Evolutionary conservation across 1,140 invertebrate genomes (phyloP), one percentile per base, ranked within the genome.

Genomic region (Aphelinus certus): DNA sequence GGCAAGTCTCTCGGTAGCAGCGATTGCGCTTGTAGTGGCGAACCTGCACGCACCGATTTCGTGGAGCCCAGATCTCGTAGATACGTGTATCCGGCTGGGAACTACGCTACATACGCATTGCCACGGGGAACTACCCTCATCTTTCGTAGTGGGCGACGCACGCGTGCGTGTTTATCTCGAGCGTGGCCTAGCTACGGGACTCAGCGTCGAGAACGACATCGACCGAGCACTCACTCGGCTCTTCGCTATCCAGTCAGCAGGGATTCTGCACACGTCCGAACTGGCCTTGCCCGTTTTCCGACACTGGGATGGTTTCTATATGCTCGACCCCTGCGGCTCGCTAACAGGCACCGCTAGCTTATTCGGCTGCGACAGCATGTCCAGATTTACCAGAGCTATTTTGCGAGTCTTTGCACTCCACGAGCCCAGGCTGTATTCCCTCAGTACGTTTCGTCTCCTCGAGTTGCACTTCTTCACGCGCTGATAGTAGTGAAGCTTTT

Each of bases 261-360:
- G 83, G 1, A 70, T 85, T 10, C 73, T 85, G 7, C 80, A 85
- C n/a, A 71, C 78, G 4, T 73, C 73, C 48, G 79, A 80, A 5
- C 43, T 82, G 1, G 26, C 83, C 0, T 79, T 83, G 5, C 81
- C 83, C 0, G 80, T 85, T 4, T 82, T 86, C 79, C 78, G 84
- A 43, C 81, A 84, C 47, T 85, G 82, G 60, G 79, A 82, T 1
- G 81, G 81, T 49, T 87, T 82, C 46, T 87, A 85, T 56, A 46
- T 86, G 3, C 80, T 87, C 45, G 83, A 87, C 66, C 78, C 85
- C 0, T 53, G 55, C 10, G 51, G 45, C 10, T 26, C 64, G 0
- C 71, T 64, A 1, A 81, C 81, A 0, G 47, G 66, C 4, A 63
- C 64, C 3, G 85, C 84, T 3, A 85, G 82, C 47, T 71, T 85